Conservation (phyloP, 1,140 invertebrate species). For the Orussus abietinus region DNA sequence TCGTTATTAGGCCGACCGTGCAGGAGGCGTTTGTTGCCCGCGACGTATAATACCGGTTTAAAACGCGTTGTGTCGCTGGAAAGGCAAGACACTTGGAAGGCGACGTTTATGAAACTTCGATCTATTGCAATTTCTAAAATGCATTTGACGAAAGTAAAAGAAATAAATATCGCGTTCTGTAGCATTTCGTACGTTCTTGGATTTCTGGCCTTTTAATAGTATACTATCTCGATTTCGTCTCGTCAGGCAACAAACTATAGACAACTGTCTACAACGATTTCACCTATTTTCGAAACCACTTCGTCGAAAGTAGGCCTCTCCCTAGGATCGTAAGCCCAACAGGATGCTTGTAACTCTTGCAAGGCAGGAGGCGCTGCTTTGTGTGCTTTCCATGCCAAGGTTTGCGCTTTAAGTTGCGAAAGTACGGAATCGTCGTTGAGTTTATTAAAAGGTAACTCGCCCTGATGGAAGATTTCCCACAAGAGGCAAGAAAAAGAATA, state of each 20-base stretch:
- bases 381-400: conserved; percentile 64
- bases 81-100: neutral
- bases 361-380: conserved; percentile 62
- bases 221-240: conserved; percentile 2
- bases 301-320: conserved; percentile 63
- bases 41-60: too few species aligned
- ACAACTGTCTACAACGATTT: conserved; percentile 44
- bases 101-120: neutral
- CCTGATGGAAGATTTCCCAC: conserved; percentile 89
- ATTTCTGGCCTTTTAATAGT: neutral
- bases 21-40: too few species aligned
- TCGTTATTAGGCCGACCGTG: too few species aligned
- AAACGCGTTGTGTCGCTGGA: neutral
- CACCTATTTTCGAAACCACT: conserved; percentile 44
- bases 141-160: neutral
- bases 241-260: conserved; percentile 24
- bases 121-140: neutral
- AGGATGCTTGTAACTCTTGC: conserved; percentile 56
- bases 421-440: conserved; percentile 75
- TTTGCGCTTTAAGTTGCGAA: conserved; percentile 63
- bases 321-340: conserved; percentile 63
- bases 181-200: neutral
- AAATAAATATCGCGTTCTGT: neutral
- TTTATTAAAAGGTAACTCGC: conserved; percentile 80
- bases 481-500: conserved; percentile 86